phyloP scores from a whole-genome alignment of 2,797 vertebrate genomes.

The Gymnothorax javanicus region DNA sequence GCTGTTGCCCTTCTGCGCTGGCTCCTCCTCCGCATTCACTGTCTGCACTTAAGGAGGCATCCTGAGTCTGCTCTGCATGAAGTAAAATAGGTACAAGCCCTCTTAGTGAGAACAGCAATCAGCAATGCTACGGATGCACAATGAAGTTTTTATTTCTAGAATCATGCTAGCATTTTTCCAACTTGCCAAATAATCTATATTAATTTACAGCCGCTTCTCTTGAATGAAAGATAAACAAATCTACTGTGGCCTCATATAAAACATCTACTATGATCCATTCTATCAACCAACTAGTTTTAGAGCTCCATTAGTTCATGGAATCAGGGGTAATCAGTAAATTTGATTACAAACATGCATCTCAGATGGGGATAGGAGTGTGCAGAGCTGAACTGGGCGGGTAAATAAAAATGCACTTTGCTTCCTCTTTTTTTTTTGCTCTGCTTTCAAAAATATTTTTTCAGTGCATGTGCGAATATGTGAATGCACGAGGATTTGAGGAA shows the following conservation, averaged over 20 bases:
- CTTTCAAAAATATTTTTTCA: no score
- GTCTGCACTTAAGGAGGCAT: slow-evolving; percentile 75
- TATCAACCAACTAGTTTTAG: not conserved
- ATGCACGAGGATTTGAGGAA: no score
- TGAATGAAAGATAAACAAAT: not conserved
- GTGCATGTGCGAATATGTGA: no score
- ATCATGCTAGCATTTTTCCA: not conserved
- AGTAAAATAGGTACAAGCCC: not conserved
- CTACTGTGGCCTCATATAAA: not conserved
- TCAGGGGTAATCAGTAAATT: not conserved
- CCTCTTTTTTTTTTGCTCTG: no score
- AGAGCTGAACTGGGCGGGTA: not conserved
- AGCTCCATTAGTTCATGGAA: not conserved
- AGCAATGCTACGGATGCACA: not conserved
- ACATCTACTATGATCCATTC: not conserved
- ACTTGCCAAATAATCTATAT: not conserved
- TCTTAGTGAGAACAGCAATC: not conserved
- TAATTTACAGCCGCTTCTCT: not conserved
- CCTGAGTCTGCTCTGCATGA: slow-evolving; percentile 78
- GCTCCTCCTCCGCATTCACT: slow-evolving; percentile 69
- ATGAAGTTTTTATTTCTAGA: not conserved
- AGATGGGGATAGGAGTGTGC: not conserved
- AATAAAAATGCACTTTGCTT: no score
- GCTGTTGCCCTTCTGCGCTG: slow-evolving; percentile 73
- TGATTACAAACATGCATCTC: not conserved